Percentiles rank a stretch among this genome's conserved stretches.
phyloP scores from a whole-genome alignment of 53 echinoderm and acorn worm species.

The Stichopus horrens region DNA sequence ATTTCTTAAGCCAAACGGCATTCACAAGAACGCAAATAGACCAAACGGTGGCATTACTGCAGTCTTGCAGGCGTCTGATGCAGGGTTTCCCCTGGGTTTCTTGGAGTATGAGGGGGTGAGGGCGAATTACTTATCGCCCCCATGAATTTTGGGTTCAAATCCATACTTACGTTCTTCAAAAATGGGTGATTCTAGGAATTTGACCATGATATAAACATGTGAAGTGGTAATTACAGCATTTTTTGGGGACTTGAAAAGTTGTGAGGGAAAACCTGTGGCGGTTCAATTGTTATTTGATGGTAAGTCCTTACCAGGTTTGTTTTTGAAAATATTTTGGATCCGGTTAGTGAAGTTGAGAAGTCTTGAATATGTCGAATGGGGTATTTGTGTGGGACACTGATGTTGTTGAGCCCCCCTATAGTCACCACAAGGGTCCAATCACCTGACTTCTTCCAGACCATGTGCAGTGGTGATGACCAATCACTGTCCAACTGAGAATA shows the following conservation, averaged over 20 bases:
- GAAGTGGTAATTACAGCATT: no score
- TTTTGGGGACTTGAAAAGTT: no score
- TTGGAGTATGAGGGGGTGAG: no score
- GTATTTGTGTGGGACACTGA: not conserved
- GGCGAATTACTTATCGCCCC: no score
- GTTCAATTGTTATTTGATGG: not conserved
- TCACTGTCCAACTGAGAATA: slow-evolving; percentile 24
- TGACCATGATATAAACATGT: no score
- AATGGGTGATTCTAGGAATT: no score
- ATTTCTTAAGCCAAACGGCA: not conserved
- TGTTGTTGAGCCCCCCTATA: slow-evolving; percentile 1
- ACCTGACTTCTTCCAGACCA: not conserved
- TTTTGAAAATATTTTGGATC: not conserved
- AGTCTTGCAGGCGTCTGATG: no score
- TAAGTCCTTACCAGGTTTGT: not conserved
- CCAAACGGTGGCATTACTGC: no score
- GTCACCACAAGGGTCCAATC: slow-evolving; percentile 46
- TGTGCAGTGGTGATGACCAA: slow-evolving; percentile 37
- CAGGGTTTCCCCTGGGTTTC: no score
- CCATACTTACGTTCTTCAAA: no score
- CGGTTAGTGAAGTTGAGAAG: not conserved
- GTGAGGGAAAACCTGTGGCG: not conserved
- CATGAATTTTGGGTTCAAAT: no score
- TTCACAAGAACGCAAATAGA: no score
- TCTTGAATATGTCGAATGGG: not conserved